Conservation (phyloP, 1,140 invertebrate genomes). For the Heliconius eleuchia region DNA sequence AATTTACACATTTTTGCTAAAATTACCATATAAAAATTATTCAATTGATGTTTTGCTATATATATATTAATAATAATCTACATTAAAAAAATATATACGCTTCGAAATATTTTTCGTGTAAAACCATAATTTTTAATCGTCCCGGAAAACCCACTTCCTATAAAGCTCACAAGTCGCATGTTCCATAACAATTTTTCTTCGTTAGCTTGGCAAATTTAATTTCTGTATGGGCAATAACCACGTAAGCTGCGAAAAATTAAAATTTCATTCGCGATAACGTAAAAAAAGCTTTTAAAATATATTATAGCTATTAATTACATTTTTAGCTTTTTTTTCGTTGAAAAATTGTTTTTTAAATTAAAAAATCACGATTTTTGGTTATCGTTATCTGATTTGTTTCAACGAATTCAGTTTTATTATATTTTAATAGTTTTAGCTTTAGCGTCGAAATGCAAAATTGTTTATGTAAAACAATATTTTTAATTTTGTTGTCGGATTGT, state of each 20-base stretch:
- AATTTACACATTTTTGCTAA: no score
- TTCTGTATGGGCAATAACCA: slow-evolving; percentile 34
- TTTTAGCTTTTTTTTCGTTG: background rate
- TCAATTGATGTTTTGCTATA: no score
- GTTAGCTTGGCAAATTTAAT: slow-evolving; percentile 39
- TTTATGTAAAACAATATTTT: background rate
- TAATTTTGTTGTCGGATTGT: background rate
- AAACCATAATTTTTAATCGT: slow-evolving; percentile 24
- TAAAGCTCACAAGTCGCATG: slow-evolving; percentile 33
- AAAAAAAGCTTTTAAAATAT: background rate
- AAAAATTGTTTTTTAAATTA: background rate
- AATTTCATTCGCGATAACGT: slow-evolving; percentile 28
- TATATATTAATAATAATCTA: no score
- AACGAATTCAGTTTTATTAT: background rate
- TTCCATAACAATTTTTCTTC: slow-evolving; percentile 43
- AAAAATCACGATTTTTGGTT: background rate
- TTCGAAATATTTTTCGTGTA: background rate
- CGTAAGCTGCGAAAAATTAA: slow-evolving; percentile 33
- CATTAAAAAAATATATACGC: no score
- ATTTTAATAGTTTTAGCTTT: background rate
- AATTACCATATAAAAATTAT: no score
- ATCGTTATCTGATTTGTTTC: slow-evolving; percentile 1
- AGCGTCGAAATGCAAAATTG: background rate
- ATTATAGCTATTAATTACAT: background rate
- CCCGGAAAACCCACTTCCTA: slow-evolving; percentile 33